Base-by-base conservation (phyloP, 2,797 vertebrate genomes). In the Anisognathus igniventris region DNA sequence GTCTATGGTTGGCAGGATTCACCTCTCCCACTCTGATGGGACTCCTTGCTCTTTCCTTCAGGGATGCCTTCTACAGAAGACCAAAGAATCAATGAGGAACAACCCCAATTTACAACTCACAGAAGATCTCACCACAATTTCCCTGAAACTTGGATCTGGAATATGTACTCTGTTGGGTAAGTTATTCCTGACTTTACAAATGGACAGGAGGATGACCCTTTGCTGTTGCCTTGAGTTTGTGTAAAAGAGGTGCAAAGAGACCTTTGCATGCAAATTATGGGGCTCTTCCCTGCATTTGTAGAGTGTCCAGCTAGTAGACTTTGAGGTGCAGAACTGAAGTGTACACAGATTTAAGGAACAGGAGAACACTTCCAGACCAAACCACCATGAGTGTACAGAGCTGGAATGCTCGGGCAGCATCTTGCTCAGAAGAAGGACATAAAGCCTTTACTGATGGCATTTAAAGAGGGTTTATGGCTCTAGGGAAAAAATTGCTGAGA, bases 121-220 rank as follows among this genome's bases (percentile, higher is more conserved):
- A 12, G 66, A 66, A 95, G 72, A 7, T 48, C 98, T 89, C 98
- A 97, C 78, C 97, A 85, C 4, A 98, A 96, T 95, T 98, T 98
- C 82, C 98, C 98, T 10, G 98, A 99, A 95, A 98, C 98, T 24
- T 99, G 98, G 98, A 98, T 99, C 93, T 99, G 98, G 98, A 98
- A 98, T 87, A 78, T 98, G 3, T 96, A 98, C 86, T 37, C 97
- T 88, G 93, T 99, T 48, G 98, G 98, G 98, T 99, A 91, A 74
- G 87, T 33, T 50, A 54, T n/a, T 37, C 27, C 16, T 51, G 54
- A n/a, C 2, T 77, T 77, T 31, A 58, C n/a, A 68, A 44, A 74
- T 4, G 8, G 19, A 39, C 35, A 45, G 47, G 75, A 65, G 31
- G 61, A 25, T 53, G 10, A 47, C 24, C 18, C 28, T 78, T 25